A percentile compares a stretch with the other conserved stretches of the same genome.
These are phyloP conservation scores for Drosophila erecta DNA, from an alignment of 1,140 invertebrate genomes.

Conservation along the genomic window DNA sequence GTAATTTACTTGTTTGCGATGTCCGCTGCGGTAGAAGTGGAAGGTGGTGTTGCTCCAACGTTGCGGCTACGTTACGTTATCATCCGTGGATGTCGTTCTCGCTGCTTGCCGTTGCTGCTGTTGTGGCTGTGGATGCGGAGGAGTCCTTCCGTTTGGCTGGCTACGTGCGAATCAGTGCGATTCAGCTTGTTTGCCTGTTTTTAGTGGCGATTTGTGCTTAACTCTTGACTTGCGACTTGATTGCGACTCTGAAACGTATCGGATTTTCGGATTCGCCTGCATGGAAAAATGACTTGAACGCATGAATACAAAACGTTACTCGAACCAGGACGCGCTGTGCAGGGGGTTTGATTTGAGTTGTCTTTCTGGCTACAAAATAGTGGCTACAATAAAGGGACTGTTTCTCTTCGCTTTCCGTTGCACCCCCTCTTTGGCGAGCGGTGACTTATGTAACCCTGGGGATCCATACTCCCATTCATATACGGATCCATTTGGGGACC, in stretches of 20 bases:
- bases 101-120: background rate
- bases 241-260: slow-evolving; percentile 75
- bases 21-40: slow-evolving; percentile 42
- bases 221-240: slow-evolving; percentile 55
- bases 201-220: slow-evolving; percentile 34
- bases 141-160: slow-evolving; percentile 1
- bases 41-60: slow-evolving; percentile 12
- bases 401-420: background rate
- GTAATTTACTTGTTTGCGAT: slow-evolving; percentile 76
- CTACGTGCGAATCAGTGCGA: slow-evolving; percentile 6
- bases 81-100: background rate
- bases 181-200: slow-evolving; percentile 4
- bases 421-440: background rate
- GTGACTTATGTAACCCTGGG: slow-evolving; percentile 41
- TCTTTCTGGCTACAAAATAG: slow-evolving; percentile 56
- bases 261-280: slow-evolving; percentile 74
- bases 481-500: slow-evolving; percentile 5
- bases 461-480: background rate
- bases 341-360: slow-evolving; percentile 55
- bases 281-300: slow-evolving; percentile 85
- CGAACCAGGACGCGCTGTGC: slow-evolving; percentile 72
- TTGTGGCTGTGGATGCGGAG: background rate
- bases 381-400: slow-evolving; percentile 58
- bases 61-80: slow-evolving; percentile 17
- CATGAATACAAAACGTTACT: slow-evolving; percentile 84